Evolutionary conservation across 2,888 invertebrate genomes (phyloP).

Genomic region (Pardosa pseudoannulata): DNA sequence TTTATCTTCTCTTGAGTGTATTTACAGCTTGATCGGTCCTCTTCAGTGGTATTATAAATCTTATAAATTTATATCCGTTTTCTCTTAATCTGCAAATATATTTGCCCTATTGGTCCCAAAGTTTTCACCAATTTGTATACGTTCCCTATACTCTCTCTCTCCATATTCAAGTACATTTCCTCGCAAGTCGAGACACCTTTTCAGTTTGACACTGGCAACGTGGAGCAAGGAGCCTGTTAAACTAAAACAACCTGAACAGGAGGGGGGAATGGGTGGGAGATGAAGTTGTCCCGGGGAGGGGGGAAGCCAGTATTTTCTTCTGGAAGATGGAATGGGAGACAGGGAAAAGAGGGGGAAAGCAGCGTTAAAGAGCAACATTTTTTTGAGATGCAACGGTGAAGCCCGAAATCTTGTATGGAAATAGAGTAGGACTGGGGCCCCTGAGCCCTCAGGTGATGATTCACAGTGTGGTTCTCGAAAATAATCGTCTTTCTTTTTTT

Average conservation of each 20-base stretch:
- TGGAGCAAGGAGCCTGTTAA: constrained; percentile 20
- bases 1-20: no score
- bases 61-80: no score
- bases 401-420: constrained; percentile 9
- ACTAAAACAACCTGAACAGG: no score
- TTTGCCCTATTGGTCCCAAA: background rate
- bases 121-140: constrained; percentile 13
- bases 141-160: constrained; percentile 5
- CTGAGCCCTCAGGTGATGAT: constrained; percentile 12
- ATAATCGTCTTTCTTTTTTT: background rate
- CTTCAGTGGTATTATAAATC: no score
- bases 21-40: no score
- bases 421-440: background rate
- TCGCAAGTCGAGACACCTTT: constrained; percentile 26
- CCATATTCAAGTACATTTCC: constrained; percentile 33
- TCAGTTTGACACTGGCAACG: background rate
- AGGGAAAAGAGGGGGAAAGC: background rate
- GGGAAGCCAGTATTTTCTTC: background rate
- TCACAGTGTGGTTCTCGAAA: background rate
- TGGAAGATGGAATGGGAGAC: background rate
- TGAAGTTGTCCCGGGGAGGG: background rate
- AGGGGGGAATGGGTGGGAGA: background rate
- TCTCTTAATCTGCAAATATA: background rate
- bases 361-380: background rate
- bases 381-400: constrained; percentile 19